Conservation (phyloP, 1,140 invertebrate genomes). For the Euura saliciscinereae region DNA sequence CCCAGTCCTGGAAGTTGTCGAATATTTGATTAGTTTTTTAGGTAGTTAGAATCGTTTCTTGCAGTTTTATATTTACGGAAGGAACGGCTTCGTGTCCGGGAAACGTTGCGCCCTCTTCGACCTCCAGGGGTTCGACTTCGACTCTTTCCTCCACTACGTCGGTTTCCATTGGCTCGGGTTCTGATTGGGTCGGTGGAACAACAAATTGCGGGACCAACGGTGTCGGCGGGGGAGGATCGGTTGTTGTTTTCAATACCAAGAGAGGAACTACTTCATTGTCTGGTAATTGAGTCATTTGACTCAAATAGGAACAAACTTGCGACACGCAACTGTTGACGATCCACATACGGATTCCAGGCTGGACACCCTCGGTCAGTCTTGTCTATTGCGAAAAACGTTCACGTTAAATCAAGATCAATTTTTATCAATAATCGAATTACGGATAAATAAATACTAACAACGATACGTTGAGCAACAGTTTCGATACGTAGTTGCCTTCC, state of each 20-base stretch:
- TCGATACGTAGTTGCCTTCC: slow-evolving; percentile 35
- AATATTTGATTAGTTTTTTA: slow-evolving; percentile 11
- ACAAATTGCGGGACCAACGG: slow-evolving; percentile 23
- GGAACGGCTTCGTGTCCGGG: slow-evolving; percentile 55
- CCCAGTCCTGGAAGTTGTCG: slow-evolving; percentile 71
- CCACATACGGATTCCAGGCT: slow-evolving; percentile 29
- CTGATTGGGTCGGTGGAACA: slow-evolving; percentile 21
- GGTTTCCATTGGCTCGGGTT: slow-evolving; percentile 51
- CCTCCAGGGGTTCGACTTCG: slow-evolving; percentile 30
- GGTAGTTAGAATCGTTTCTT: not conserved
- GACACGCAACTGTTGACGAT: slow-evolving; percentile 26
- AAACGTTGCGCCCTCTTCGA: slow-evolving; percentile 44
- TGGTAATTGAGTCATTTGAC: slow-evolving; percentile 27
- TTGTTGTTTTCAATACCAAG: slow-evolving; percentile 36
- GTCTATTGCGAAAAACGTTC: slow-evolving; percentile 26
- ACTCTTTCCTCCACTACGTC: slow-evolving; percentile 37
- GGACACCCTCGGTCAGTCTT: slow-evolving; percentile 22
- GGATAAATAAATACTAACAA: slow-evolving; percentile 28
- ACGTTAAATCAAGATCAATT: not conserved
- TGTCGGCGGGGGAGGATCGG: slow-evolving; percentile 14
- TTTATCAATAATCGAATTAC: not conserved
- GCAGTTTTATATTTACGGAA: slow-evolving; percentile 44
- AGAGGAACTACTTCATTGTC: slow-evolving; percentile 36
- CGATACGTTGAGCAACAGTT: slow-evolving; percentile 30
- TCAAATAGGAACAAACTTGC: slow-evolving; percentile 32